Percentiles rank a stretch among this genome's conserved stretches.
These are phyloP conservation scores for Chelonus insularis DNA, from an alignment of 1,140 invertebrate species.

Conservation along the genomic window DNA sequence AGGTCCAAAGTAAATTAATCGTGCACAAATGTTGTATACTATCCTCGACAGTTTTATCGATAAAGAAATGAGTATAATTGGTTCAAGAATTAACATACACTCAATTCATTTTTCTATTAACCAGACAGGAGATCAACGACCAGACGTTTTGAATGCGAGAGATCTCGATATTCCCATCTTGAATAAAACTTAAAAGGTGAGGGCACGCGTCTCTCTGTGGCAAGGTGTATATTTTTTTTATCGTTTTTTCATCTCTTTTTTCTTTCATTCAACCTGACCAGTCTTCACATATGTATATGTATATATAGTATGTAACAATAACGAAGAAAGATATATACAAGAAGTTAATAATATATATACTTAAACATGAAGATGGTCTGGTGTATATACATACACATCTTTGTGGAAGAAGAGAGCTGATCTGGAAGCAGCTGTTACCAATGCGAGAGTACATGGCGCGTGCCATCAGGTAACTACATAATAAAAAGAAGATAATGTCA, in stretches of 20 bases:
- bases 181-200: slow-evolving; percentile 43
- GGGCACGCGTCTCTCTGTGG: slow-evolving; percentile 6
- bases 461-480: slow-evolving; percentile 59
- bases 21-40: no score
- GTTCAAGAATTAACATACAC: no score
- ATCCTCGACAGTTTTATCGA: no score
- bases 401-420: slow-evolving; percentile 1
- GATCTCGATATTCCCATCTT: slow-evolving; percentile 39
- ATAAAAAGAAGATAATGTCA: slow-evolving; percentile 58
- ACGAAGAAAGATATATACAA: background rate
- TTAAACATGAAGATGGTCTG: background rate
- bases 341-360: background rate
- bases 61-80: no score
- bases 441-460: slow-evolving; percentile 50
- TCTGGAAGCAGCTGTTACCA: slow-evolving; percentile 53
- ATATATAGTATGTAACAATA: background rate
- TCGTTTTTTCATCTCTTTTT: background rate
- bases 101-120: background rate
- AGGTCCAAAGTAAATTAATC: no score
- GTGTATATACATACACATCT: background rate
- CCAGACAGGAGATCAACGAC: background rate
- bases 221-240: slow-evolving; percentile 26
- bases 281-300: background rate
- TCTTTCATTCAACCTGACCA: background rate
- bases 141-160: slow-evolving; percentile 20